Evolutionary conservation across 1,140 invertebrate genomes (phyloP).

Genomic region (Hestina assimilis): DNA sequence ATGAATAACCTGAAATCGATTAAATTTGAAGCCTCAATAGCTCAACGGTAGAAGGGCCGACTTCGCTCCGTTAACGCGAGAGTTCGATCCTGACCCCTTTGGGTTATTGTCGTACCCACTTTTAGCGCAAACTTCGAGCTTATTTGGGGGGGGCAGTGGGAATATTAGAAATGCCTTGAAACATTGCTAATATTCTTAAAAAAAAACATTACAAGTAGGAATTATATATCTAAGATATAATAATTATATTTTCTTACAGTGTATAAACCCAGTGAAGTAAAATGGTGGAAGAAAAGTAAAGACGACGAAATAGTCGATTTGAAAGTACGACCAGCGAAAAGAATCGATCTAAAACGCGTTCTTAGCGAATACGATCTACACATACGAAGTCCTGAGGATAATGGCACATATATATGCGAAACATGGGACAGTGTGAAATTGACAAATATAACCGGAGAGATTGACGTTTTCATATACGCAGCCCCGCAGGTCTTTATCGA

Average conservation of each 20-base stretch:
- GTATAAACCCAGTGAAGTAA: slow-evolving; percentile 50
- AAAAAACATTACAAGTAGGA: too few relatives aligned
- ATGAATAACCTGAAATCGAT: too few relatives aligned
- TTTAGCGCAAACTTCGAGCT: too few relatives aligned
- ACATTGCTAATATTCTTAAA: too few relatives aligned
- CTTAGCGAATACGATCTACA: slow-evolving; percentile 43
- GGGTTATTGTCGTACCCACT: too few relatives aligned
- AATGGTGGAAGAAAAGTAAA: slow-evolving; percentile 50
- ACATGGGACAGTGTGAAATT: slow-evolving; percentile 42
- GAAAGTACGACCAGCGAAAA: slow-evolving; percentile 24
- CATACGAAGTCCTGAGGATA: slow-evolving; percentile 46
- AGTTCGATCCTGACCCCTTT: too few relatives aligned
- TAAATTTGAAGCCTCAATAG: too few relatives aligned
- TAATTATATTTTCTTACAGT: slow-evolving; percentile 31
- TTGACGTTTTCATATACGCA: slow-evolving; percentile 83
- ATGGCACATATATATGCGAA: slow-evolving; percentile 58
- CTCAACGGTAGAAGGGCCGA: too few relatives aligned
- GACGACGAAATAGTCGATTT: slow-evolving; percentile 34
- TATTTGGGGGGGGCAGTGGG: too few relatives aligned
- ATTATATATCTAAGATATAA: too few relatives aligned
- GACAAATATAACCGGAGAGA: slow-evolving; percentile 41
- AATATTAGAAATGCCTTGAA: too few relatives aligned
- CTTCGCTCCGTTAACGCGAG: too few relatives aligned
- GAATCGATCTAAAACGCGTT: slow-evolving; percentile 39
- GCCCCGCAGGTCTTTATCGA: slow-evolving; percentile 85